A percentile compares a stretch with the other conserved stretches of the same genome.
Evolutionary conservation across 2,888 invertebrate species (phyloP).

Genomic region (Marasmarcha lunaedactyla): DNA sequence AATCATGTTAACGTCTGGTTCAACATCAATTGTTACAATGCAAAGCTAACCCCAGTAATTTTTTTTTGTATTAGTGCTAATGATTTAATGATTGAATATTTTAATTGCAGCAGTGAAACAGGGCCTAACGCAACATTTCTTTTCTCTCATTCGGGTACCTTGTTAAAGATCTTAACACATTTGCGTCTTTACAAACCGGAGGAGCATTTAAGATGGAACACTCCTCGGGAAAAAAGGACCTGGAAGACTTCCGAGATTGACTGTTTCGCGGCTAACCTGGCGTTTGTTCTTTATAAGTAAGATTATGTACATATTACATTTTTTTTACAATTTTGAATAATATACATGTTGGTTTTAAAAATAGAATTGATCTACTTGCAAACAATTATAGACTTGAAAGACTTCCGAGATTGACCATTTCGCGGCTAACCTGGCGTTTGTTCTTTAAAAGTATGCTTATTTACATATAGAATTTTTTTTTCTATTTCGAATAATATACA

Average conservation of each 20-base stretch:
- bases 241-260: constrained; percentile 78
- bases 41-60: too few relatives aligned
- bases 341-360: constrained; percentile 5
- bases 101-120: constrained; percentile 26
- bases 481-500: too few relatives aligned
- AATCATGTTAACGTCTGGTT: too few relatives aligned
- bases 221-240: constrained; percentile 46
- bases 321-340: constrained; percentile 5
- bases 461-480: too few relatives aligned
- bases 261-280: constrained; percentile 83
- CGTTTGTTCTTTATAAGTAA: constrained; percentile 80
- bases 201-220: constrained; percentile 67
- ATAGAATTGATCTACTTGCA: too few relatives aligned
- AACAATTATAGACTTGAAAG: too few relatives aligned
- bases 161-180: constrained; percentile 80
- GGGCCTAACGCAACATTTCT: constrained; percentile 72
- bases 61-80: too few relatives aligned
- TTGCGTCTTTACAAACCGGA: constrained; percentile 79
- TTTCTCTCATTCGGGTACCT: constrained; percentile 86
- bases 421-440: constrained; percentile 83
- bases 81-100: too few relatives aligned
- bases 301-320: constrained; percentile 25
- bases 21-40: too few relatives aligned
- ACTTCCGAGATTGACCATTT: constrained; percentile 79
- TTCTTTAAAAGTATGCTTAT: constrained; percentile 74